Base-by-base conservation (phyloP, 2,888 invertebrate genomes). In the Branchipolynoe longqiensis region DNA sequence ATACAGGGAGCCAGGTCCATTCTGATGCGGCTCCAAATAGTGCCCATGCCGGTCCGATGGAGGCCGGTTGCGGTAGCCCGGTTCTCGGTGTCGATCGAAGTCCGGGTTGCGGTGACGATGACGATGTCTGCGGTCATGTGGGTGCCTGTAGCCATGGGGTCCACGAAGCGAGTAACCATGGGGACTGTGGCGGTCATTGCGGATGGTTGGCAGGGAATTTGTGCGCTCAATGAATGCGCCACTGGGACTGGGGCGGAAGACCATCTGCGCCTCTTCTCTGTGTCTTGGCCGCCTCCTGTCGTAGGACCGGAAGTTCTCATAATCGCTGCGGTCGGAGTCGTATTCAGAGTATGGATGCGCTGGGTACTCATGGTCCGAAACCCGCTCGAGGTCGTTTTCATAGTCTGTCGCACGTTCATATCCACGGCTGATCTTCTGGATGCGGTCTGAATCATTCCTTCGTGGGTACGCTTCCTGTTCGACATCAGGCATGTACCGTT, bases 291-390 rank as follows among this genome's bases (percentile, higher is more conserved):
- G 18, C 28, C 54, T 78, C 25, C 54, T 25, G 4, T 78, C 54
- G 48, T 78, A 78, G 48, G 78, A 54, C 78, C 78, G 41, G 54
- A 48, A 78, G 54, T 78, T 78, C 22, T 78, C 78, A 78, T 78
- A 78, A 31, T 78, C 78, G 28, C 78, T 78, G 1, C 78, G 25
- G 25, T 78, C 78, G 2, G 62, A 62, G 69, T 69, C 69, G 18
- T 69, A 69, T 1, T 69, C 69, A 2, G 12, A 38, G 25, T 33
- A 38, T 1, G 36, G 69, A 38, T 69, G 38, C 8, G 36, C 69
- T 33, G 69, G 69, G 36, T 36, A 69, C 1, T 69, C 69, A 0
- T n/a, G 33, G 18, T 69, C 69, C 3, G 69, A 69, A 12, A 12
- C 69, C 1, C 69, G 69, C 1, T 69, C 69, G n/a, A 1, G 2